Evolutionary conservation across 2,113 vertebrate genomes (phyloP).

Genomic region (Upupa epops): DNA sequence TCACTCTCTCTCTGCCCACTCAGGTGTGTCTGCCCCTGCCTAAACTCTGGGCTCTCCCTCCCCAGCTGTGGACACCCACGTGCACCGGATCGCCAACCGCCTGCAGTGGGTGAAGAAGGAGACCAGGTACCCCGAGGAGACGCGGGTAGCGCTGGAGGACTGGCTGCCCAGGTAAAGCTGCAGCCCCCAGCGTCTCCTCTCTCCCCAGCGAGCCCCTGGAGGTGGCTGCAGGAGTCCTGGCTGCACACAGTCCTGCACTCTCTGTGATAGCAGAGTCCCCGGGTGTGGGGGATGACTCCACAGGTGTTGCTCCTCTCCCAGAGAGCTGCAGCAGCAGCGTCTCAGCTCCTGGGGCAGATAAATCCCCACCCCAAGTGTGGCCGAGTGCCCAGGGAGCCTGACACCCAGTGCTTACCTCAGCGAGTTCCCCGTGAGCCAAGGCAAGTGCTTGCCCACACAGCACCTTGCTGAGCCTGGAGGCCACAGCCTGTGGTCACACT

Average conservation of each 20-base stretch:
- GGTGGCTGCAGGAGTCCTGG: background rate
- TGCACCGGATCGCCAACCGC: slow-evolving; percentile 92
- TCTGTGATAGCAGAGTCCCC: background rate
- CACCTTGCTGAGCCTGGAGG: background rate
- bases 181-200: background rate
- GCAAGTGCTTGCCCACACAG: background rate
- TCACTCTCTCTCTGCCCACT: background rate
- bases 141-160: slow-evolving; percentile 84
- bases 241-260: background rate
- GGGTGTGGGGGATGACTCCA: background rate
- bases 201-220: too few species aligned
- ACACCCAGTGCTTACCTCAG: background rate
- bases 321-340: background rate
- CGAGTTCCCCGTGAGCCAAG: background rate
- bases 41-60: slow-evolving; percentile 38
- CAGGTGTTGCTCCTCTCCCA: background rate
- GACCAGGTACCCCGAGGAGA: slow-evolving; percentile 86
- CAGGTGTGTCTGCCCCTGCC: background rate
- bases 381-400: background rate
- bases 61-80: slow-evolving; percentile 94
- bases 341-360: background rate
- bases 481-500: background rate
- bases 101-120: slow-evolving; percentile 84
- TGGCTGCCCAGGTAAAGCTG: slow-evolving; percentile 90
- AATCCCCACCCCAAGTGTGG: background rate